Base-by-base conservation (phyloP, 37 sponge, comb jelly and placozoan species). In the Cladorhizidae sp. region DNA sequence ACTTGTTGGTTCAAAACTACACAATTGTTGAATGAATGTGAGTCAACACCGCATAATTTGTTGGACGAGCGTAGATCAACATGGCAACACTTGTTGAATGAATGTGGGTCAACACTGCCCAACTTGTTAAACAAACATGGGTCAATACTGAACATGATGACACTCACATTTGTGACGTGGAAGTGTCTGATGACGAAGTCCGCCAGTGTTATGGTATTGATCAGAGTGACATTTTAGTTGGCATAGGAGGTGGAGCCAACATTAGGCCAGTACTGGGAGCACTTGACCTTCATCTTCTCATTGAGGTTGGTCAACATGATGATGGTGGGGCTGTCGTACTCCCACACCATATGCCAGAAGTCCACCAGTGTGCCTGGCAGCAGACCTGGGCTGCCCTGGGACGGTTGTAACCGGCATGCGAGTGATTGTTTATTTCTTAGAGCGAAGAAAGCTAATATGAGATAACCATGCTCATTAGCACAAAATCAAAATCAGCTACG, bases 261-360 rank as follows among this genome's bases (percentile, higher is more conserved):
- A n/a, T 71, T 39, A 9, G 92, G 92, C 92, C 92, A 92, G 64
- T 92, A 92, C 81, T 92, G 92, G 39, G 72, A 70, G 69, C 92
- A 92, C 70, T 92, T 92, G 50, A 92, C 81, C 69, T 81, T 83
- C 71, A 78, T 70, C 52, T 85, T 82, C 83, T 91, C 92, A 40
- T 64, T 49, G 41, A 92, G 68, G 57, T 85, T 85, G 75, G 93
- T 93, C 58, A 93, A 74, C 93, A 93, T 93, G 71, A 95, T 87
- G 51, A 95, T 81, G 39, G 85, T 68, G 64, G 70, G 51, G 28
- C 72, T 64, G 2, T 81, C 78, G 67, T 87, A 62, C 74, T 95
- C 89, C 92, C 92, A 95, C 15, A 95, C 71, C 84, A 95, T 84
- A 70, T 85, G 45, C 95, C 95, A 95, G 92, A 95, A 91, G 74